Evolutionary conservation across 2,113 vertebrate genomes (phyloP), one percentile per base, ranked within the genome.

Genomic region (Brachyhypopomus occidentalis): DNA sequence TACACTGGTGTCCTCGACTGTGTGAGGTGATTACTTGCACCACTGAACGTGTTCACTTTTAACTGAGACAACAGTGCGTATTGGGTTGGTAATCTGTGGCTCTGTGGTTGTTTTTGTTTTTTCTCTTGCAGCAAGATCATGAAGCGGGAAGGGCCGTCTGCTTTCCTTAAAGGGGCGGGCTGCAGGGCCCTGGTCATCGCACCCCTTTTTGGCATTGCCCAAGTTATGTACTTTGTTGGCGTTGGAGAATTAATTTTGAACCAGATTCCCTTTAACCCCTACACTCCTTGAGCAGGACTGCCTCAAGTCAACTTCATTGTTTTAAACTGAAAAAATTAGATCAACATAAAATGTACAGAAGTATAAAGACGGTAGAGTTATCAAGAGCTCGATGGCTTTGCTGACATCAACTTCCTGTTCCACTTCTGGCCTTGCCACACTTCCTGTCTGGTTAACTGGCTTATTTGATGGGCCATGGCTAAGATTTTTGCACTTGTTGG

Each of bases 171-270:
- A 73, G 94, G 94, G 0, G 92, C 94, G 0, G 90, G 89, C 66
- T 95, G 94, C 82, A 89, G 94, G 27, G 94, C 94, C 2, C 86
- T 95, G 17, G 93, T 95, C 82, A 95, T 95, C 30, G 94, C 94
- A 0, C 94, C 94, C 7, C 91, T 95, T 4, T 95, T 95, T 45
- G 94, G 94, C 41, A 95, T 95, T 9, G 94, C 85, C 20, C 94
- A 95, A 83, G 94, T 95, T 25, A 93, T 95, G 90, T 95, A 95
- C 90, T 93, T 94, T 62, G 84, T 94, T 2, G 94, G 93, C 5
- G 89, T 93, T 6, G 94, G 93, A 79, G 94, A 95, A 81, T 93
- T 91, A 73, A 90, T 95, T 82, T 41, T 95, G 71, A 91, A 90
- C 76, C 92, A 90, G 86, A 87, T 87, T 0, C 89, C 89, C 3